Evolutionary conservation across 2,888 invertebrate genomes (phyloP).

Genomic region (Gastrophysa polygoni): DNA sequence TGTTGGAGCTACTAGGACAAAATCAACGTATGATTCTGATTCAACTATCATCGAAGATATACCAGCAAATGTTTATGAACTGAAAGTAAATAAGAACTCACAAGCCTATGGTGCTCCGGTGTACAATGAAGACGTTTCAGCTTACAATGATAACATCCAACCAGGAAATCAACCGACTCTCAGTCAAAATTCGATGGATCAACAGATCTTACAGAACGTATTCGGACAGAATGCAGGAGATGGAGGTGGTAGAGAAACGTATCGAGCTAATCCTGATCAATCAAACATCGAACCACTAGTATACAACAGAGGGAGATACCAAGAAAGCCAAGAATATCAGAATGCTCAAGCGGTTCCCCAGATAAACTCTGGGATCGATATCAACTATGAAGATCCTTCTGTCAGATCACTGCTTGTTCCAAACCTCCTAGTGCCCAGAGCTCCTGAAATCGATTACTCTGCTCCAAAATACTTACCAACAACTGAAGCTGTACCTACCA

Average conservation of each 20-base stretch:
- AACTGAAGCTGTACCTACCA: constrained; percentile 21
- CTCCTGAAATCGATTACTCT: constrained; percentile 34
- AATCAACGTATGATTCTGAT: constrained; percentile 30
- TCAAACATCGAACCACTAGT: constrained; percentile 26
- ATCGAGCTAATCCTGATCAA: neutral
- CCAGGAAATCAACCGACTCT: constrained; percentile 27
- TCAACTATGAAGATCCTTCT: constrained; percentile 33
- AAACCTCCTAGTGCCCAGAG: constrained; percentile 50
- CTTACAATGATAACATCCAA: constrained; percentile 3
- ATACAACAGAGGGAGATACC: constrained; percentile 26
- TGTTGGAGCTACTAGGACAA: constrained; percentile 23
- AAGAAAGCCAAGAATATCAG: neutral
- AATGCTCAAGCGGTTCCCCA: neutral
- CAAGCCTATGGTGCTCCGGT: neutral
- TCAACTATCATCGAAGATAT: constrained; percentile 36
- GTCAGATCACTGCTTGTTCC: constrained; percentile 52
- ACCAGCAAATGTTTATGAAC: constrained; percentile 36
- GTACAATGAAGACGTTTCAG: constrained; percentile 11
- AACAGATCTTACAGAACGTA: constrained; percentile 26
- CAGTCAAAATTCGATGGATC: constrained; percentile 35
- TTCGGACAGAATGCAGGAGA: constrained; percentile 8
- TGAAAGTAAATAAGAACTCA: constrained; percentile 22
- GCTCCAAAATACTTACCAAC: constrained; percentile 29
- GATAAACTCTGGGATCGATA: neutral
- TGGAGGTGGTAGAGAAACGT: neutral